phyloP scores from a whole-genome alignment of 1,140 invertebrate species.

The Eumaeus atala region DNA sequence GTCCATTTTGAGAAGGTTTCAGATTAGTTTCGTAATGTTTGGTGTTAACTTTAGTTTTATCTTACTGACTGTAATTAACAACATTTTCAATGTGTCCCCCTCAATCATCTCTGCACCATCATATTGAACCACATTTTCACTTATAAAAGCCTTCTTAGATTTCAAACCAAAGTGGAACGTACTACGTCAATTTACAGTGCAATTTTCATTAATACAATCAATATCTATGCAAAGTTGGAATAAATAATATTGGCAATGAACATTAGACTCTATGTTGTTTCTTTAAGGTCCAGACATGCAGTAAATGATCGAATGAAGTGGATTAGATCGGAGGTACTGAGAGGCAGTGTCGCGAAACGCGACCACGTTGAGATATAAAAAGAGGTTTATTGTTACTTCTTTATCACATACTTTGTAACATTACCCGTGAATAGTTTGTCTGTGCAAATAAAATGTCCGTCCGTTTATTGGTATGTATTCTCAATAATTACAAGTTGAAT shows the following conservation, averaged over 20 bases:
- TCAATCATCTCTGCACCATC: not conserved
- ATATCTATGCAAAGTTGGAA: slow-evolving; percentile 21
- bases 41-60: too few relatives aligned
- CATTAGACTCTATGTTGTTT: slow-evolving; percentile 12
- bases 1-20: too few relatives aligned
- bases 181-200: slow-evolving; percentile 20
- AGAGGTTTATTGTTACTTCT: slow-evolving; percentile 69
- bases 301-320: slow-evolving; percentile 17
- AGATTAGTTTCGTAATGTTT: too few relatives aligned
- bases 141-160: slow-evolving; percentile 5
- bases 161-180: slow-evolving; percentile 26
- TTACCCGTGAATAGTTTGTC: slow-evolving; percentile 42
- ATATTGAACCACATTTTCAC: slow-evolving; percentile 23
- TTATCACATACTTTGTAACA: slow-evolving; percentile 58
- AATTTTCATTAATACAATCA: slow-evolving; percentile 24
- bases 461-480: slow-evolving; percentile 55
- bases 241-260: not conserved
- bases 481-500: too few relatives aligned
- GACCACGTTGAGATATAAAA: slow-evolving; percentile 71
- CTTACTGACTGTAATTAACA: too few relatives aligned
- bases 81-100: not conserved
- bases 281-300: slow-evolving; percentile 20
- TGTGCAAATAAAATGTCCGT: slow-evolving; percentile 46
- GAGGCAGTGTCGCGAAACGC: slow-evolving; percentile 67
- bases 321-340: slow-evolving; percentile 40